Base-by-base conservation (phyloP, 2,113 vertebrate species). In the Pangasianodon gigas region DNA sequence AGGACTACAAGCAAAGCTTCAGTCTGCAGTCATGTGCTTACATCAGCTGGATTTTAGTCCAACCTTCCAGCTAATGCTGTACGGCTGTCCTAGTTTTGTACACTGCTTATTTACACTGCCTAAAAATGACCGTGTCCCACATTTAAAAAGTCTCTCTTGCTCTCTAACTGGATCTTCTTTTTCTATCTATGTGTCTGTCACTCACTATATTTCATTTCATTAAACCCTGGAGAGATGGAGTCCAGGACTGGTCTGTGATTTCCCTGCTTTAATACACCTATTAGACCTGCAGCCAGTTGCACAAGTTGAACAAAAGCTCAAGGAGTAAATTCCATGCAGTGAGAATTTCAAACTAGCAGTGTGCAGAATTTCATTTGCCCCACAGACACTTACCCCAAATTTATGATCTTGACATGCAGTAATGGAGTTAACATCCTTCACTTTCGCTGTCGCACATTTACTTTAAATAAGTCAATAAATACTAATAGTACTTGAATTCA, bases 11-110 rank as follows among this genome's bases (percentile, higher is more conserved):
- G 11, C 54, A 67, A 41, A 80, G 32, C 74, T 79, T 85, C 62
- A 80, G 46, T 52, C 84, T 86, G 88, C 84, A 54, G 71, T 80
- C 41, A 80, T 89, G 48, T 89, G 84, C 88, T 89, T 80, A 69
- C 88, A 65, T 89, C 88, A 89, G 71, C 84, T 85, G 56, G 24
- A 62, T 77, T 84, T 58, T 21, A 85, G 14, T 62, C 10, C 16
- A 77, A 88, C 44, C 58, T 44, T 87, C 32, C 32, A 74, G 37
- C 26, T 46, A 58, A 71, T 65, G 21, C 65, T 46, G 37, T 74
- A 84, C 80, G 46, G 51, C 52, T 46, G 46, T 21, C 85, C 62
- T 24, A 87, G 67, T 75, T 87, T 87, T 58, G 67, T 85, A n/a
- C 82, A 60, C n/a, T 51, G 44, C 79, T 77, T 84, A 62, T 89